Evolutionary conservation across 2,888 invertebrate species (phyloP).

Genomic region (Thalpophila matura): DNA sequence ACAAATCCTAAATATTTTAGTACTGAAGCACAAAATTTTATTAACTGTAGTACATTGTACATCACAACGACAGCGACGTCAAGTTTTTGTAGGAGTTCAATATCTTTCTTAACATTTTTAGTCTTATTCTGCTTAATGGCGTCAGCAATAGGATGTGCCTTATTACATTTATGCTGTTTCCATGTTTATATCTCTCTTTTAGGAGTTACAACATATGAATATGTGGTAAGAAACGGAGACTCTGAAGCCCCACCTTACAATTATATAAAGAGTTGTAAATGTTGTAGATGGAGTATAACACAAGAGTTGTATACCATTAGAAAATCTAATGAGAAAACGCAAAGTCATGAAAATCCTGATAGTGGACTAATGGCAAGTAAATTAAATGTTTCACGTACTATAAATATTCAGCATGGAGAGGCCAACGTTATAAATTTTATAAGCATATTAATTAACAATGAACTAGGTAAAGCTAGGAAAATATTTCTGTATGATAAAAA

Average conservation of each 20-base stretch:
- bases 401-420: constrained; percentile 57
- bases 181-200: constrained; percentile 96
- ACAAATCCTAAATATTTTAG: constrained; percentile 91
- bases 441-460: constrained; percentile 78
- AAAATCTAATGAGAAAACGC: constrained; percentile 56
- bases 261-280: constrained; percentile 64
- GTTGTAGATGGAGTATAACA: constrained; percentile 68
- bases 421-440: constrained; percentile 76
- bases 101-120: constrained; percentile 81
- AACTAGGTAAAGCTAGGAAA: constrained; percentile 80
- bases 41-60: constrained; percentile 75
- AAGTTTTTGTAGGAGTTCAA: constrained; percentile 78
- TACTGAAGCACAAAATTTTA: constrained; percentile 88
- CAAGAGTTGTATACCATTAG: constrained; percentile 60
- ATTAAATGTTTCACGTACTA: constrained; percentile 57
- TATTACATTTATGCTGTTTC: constrained; percentile 96
- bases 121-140: constrained; percentile 92
- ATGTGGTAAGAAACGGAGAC: constrained; percentile 90
- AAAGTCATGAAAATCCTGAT: constrained; percentile 45
- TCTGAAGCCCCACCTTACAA: constrained; percentile 66
- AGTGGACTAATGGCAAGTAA: constrained; percentile 56
- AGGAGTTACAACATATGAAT: constrained; percentile 97
- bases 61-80: constrained; percentile 54
- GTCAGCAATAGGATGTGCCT: constrained; percentile 94
- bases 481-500: constrained; percentile 80